Percentiles rank a stretch among this genome's conserved stretches.
Conservation (phyloP, 64 coral and sea anemone genomes). For the Stichodactyla mertensii region DNA sequence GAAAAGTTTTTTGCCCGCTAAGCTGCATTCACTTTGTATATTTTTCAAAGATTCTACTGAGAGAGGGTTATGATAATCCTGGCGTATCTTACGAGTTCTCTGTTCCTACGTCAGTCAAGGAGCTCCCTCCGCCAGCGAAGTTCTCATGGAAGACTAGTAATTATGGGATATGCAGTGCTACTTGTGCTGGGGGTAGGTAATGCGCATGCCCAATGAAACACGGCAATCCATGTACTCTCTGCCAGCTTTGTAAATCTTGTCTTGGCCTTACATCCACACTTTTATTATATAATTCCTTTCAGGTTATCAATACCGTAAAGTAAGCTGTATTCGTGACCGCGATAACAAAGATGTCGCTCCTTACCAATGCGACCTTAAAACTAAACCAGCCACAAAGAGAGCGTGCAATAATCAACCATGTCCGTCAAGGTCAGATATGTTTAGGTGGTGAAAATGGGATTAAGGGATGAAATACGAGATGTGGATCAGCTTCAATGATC, state of each 20-base stretch:
- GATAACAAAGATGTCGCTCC: slow-evolving; percentile 21
- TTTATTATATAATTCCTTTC: not conserved
- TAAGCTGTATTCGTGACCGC: slow-evolving; percentile 31
- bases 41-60: slow-evolving; percentile 49
- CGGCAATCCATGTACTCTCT: not conserved
- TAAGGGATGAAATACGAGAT: too few relatives aligned
- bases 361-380: slow-evolving; percentile 13
- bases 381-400: slow-evolving; percentile 26
- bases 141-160: slow-evolving; percentile 60
- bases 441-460: not conserved
- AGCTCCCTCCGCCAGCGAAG: slow-evolving; percentile 8
- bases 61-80: slow-evolving; percentile 47
- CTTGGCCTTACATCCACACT: too few relatives aligned
- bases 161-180: slow-evolving; percentile 46
- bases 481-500: too few relatives aligned
- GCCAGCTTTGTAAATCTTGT: not conserved
- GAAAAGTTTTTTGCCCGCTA: not conserved
- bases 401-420: slow-evolving; percentile 36
- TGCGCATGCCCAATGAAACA: not conserved
- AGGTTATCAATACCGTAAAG: slow-evolving; percentile 36
- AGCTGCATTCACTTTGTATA: not conserved
- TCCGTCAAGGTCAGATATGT: slow-evolving; percentile 26
- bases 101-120: slow-evolving; percentile 51
- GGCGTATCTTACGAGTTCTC: slow-evolving; percentile 80
- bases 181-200: slow-evolving; percentile 75